These are phyloP conservation scores for Torymus tubicola DNA, from an alignment of 2,888 invertebrate species.

Conservation along the genomic window DNA sequence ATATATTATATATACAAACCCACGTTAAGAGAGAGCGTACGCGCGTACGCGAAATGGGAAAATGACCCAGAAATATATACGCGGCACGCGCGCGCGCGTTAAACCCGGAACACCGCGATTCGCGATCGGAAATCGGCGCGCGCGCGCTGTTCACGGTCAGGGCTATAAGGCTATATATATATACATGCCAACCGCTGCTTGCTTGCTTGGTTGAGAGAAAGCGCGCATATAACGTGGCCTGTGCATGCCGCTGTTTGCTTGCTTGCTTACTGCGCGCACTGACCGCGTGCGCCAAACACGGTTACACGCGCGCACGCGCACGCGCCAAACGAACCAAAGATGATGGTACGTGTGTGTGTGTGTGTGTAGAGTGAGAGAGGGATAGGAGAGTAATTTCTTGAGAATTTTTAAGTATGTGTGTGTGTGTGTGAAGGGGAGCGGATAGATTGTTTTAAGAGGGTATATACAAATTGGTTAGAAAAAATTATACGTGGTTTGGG, in stretches of 20 bases:
- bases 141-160: conserved; percentile 11
- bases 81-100: conserved; percentile 33
- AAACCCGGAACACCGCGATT: conserved; percentile 51
- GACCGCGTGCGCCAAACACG: background rate
- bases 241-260: background rate
- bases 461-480: no score
- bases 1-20: no score
- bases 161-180: no score
- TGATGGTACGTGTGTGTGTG: no score
- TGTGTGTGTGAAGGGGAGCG: no score
- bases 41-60: conserved; percentile 6
- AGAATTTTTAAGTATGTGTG: no score
- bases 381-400: no score
- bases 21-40: no score
- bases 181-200: conserved; percentile 25
- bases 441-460: no score
- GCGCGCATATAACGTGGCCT: conserved; percentile 34
- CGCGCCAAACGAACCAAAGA: conserved; percentile 9
- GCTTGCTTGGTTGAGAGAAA: conserved; percentile 42
- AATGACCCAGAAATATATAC: conserved; percentile 40
- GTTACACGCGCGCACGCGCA: no score
- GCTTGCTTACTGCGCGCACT: conserved; percentile 3
- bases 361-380: no score
- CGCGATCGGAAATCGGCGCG: conserved; percentile 57
- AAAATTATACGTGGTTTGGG: no score